These are phyloP conservation scores for Aradophagus sp. DNA, from an alignment of 1,140 invertebrate species.

Conservation along the genomic window DNA sequence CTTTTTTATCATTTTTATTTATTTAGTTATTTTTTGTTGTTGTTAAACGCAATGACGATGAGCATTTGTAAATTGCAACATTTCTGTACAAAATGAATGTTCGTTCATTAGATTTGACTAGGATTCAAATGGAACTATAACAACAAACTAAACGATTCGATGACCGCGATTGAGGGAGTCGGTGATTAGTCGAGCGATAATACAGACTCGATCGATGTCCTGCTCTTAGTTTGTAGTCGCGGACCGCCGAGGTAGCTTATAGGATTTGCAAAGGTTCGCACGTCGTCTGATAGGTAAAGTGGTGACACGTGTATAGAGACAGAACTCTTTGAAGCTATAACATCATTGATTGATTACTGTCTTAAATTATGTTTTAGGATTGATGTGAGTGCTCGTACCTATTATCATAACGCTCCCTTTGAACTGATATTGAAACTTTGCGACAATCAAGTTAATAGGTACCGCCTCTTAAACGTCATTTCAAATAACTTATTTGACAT, in stretches of 20 bases:
- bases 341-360: conserved; percentile 8
- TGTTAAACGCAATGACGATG: too few species aligned
- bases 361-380: neutral
- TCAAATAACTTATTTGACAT: too few species aligned
- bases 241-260: conserved; percentile 83
- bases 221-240: conserved; percentile 74
- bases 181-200: conserved; percentile 80
- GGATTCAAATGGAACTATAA: conserved; percentile 40
- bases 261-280: conserved; percentile 80
- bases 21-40: too few species aligned
- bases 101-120: conserved; percentile 49
- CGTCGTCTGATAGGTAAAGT: conserved; percentile 75
- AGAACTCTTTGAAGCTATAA: conserved; percentile 58
- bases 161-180: conserved; percentile 19
- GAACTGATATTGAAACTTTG: too few species aligned
- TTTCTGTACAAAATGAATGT: conserved; percentile 39
- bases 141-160: conserved; percentile 29
- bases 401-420: conserved; percentile 1
- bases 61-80: conserved; percentile 12
- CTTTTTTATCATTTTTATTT: too few species aligned
- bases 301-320: conserved; percentile 66
- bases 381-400: neutral
- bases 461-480: too few species aligned
- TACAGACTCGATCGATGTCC: conserved; percentile 81
- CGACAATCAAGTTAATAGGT: too few species aligned